Evolutionary conservation across 2,797 vertebrate genomes (phyloP).

Genomic region (Cygnus olor): DNA sequence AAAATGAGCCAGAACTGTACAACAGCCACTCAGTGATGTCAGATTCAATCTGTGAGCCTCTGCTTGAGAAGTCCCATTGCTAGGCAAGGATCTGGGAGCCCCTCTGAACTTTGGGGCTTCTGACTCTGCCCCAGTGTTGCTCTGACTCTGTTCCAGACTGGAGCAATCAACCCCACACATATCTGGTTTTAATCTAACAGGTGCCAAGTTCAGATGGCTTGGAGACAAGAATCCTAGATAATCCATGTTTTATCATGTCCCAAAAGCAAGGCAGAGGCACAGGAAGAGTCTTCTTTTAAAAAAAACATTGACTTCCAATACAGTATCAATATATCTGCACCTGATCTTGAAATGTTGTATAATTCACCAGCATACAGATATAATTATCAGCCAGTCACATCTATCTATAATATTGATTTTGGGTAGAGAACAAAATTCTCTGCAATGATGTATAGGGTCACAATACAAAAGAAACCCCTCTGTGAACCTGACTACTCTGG

Average conservation of each 20-base stretch:
- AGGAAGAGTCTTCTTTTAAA: background rate
- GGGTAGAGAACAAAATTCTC: background rate
- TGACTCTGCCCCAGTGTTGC: background rate
- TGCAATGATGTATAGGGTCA: background rate
- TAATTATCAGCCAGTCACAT: background rate
- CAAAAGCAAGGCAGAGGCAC: background rate
- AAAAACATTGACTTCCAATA: background rate
- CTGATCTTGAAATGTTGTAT: background rate
- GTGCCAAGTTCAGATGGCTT: background rate
- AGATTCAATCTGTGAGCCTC: background rate
- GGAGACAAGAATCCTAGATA: background rate
- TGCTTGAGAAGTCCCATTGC: background rate
- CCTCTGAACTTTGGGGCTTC: background rate
- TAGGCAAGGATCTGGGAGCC: background rate
- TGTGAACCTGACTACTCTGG: background rate
- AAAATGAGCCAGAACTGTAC: background rate
- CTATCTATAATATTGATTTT: background rate
- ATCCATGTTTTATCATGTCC: background rate
- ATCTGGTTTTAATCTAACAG: background rate
- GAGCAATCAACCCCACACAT: background rate
- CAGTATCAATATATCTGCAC: background rate
- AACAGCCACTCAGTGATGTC: background rate
- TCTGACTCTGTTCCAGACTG: background rate
- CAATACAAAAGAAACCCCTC: background rate
- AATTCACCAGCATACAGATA: background rate